Conservation (phyloP, 1,140 invertebrate genomes). For the Arctopsyche grandis region DNA sequence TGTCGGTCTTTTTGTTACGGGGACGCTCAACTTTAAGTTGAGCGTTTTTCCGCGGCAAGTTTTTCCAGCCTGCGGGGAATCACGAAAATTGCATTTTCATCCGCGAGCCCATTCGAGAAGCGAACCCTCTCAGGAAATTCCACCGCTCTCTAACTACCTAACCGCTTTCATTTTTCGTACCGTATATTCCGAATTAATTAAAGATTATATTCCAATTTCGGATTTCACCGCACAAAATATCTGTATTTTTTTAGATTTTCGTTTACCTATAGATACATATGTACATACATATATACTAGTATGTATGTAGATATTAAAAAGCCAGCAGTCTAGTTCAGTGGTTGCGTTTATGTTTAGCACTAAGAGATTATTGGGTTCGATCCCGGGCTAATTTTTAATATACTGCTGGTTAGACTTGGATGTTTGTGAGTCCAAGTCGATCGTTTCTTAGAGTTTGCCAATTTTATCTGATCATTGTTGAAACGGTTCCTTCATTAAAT, state of each 20-base stretch:
- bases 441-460: too few relatives aligned
- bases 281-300: constrained; percentile 5
- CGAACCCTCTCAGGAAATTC: constrained; percentile 36
- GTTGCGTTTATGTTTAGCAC: too few relatives aligned
- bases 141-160: constrained; percentile 1
- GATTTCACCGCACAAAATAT: neutral
- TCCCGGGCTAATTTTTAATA: too few relatives aligned
- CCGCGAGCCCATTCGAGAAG: constrained; percentile 35
- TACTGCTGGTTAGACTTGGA: too few relatives aligned
- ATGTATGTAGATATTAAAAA: too few relatives aligned
- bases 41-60: constrained; percentile 28
- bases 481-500: too few relatives aligned
- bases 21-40: constrained; percentile 20
- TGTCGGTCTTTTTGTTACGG: neutral
- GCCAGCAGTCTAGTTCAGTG: too few relatives aligned
- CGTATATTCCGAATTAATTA: too few relatives aligned
- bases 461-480: too few relatives aligned
- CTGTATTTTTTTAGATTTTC: neutral
- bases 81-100: constrained; percentile 49
- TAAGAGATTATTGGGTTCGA: too few relatives aligned
- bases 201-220: too few relatives aligned
- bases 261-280: constrained; percentile 5
- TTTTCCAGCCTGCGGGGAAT: constrained; percentile 39
- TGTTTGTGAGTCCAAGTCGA: too few relatives aligned
- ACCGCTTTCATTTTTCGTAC: neutral